phyloP scores from a whole-genome alignment of 2,113 vertebrate species.

The Equus quagga region DNA sequence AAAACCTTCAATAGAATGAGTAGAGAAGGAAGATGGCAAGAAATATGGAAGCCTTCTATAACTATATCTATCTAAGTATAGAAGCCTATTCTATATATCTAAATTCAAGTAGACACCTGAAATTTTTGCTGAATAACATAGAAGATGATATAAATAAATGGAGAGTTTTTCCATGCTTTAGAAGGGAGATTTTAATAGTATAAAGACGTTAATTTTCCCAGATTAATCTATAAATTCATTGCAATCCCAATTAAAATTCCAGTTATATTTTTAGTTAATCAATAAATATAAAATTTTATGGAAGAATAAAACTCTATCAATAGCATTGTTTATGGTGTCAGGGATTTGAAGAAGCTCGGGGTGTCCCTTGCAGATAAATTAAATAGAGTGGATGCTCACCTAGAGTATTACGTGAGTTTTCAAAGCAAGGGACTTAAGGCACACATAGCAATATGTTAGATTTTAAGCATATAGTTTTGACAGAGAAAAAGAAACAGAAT shows the following conservation, averaged over 20 bases:
- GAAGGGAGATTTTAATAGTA: neutral
- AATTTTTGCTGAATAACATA: neutral
- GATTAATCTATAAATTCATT: neutral
- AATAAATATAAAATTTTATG: neutral
- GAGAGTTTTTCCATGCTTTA: neutral
- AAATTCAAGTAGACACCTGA: neutral
- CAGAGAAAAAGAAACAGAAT: neutral
- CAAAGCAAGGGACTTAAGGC: neutral
- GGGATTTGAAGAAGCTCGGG: neutral
- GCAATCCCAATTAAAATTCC: neutral
- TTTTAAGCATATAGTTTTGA: neutral
- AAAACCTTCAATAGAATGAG: neutral
- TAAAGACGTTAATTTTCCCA: neutral
- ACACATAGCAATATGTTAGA: neutral
- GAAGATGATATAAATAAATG: neutral
- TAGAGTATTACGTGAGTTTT: neutral
- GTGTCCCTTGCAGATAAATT: neutral
- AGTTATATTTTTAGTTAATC: neutral
- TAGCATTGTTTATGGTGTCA: neutral
- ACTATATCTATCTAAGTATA: neutral
- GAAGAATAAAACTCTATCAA: neutral
- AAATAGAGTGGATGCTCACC: neutral
- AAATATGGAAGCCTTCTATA: neutral
- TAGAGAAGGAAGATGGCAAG: neutral
- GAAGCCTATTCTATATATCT: neutral